Conservation (phyloP, 37 sponge, comb jelly and placozoan species). For the Hormiphora californensis region DNA sequence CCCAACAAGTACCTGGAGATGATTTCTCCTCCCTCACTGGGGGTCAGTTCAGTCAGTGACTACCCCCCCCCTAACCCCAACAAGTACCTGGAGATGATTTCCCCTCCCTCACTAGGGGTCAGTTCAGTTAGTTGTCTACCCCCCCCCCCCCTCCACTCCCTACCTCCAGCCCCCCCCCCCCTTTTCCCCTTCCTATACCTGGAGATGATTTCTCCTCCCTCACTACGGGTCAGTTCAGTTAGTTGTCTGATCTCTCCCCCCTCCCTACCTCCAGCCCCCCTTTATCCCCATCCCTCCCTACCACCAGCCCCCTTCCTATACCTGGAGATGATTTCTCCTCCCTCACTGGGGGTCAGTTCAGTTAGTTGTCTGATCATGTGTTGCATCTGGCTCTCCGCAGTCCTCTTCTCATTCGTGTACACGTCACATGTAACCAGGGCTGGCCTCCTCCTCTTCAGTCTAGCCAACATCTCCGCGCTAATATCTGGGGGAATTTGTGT, state of each 20-base stretch:
- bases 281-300: no score
- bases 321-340: slow-evolving; percentile 48
- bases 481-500: slow-evolving; percentile 12
- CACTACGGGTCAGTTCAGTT: slow-evolving; percentile 37
- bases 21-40: slow-evolving; percentile 46
- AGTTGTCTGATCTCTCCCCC: slow-evolving; percentile 53
- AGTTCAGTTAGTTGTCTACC: slow-evolving; percentile 50
- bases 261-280: no score
- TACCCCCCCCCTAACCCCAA: no score
- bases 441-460: slow-evolving; percentile 21
- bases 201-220: slow-evolving; percentile 44
- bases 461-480: slow-evolving; percentile 11
- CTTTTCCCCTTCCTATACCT: no score
- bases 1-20: slow-evolving; percentile 53
- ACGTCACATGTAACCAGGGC: slow-evolving; percentile 47
- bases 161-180: no score
- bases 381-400: slow-evolving; percentile 52
- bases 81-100: slow-evolving; percentile 40
- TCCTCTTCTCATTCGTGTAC: slow-evolving; percentile 50
- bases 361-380: slow-evolving; percentile 54
- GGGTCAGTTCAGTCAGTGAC: slow-evolving; percentile 40
- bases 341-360: slow-evolving; percentile 46
- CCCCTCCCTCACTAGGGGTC: slow-evolving; percentile 47
- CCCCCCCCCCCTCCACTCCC: no score
- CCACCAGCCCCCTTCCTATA: no score